A percentile compares a stretch with the other conserved stretches of the same genome.
phyloP scores from a whole-genome alignment of 2,888 invertebrate species.

The Agrochola lota region DNA sequence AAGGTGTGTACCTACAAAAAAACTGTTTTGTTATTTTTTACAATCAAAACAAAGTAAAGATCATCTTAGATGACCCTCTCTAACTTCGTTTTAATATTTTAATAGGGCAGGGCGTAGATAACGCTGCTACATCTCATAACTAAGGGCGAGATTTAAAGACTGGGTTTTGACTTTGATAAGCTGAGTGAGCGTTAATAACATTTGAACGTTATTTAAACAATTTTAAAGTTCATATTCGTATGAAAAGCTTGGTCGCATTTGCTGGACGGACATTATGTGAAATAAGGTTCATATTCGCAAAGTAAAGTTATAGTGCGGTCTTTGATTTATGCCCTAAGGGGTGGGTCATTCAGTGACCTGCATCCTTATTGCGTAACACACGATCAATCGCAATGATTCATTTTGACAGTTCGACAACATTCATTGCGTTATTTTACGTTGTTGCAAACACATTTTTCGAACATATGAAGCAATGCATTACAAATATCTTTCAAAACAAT shows the following conservation, averaged over 20 bases:
- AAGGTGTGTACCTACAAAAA: background rate
- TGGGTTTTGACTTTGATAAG: background rate
- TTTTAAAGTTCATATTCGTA: background rate
- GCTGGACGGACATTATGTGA: background rate
- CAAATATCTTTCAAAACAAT: no score
- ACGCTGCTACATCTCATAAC: background rate
- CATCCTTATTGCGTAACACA: no score
- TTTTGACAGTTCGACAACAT: no score
- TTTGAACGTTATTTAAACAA: background rate
- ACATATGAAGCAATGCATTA: no score
- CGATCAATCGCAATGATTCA: no score
- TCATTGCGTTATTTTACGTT: no score
- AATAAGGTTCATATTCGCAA: background rate
- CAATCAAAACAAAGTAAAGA: background rate
- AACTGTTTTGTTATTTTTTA: background rate
- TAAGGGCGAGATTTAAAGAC: background rate
- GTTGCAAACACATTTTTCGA: no score
- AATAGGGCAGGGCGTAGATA: background rate
- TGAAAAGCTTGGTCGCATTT: background rate
- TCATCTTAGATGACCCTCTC: background rate
- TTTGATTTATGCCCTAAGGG: background rate
- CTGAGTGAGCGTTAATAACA: background rate
- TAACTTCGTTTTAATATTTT: background rate
- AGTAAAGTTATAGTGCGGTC: background rate
- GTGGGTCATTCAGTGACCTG: background rate